phyloP scores from a whole-genome alignment of 2,888 invertebrate genomes.

The Synanthedon tipuliformis region DNA sequence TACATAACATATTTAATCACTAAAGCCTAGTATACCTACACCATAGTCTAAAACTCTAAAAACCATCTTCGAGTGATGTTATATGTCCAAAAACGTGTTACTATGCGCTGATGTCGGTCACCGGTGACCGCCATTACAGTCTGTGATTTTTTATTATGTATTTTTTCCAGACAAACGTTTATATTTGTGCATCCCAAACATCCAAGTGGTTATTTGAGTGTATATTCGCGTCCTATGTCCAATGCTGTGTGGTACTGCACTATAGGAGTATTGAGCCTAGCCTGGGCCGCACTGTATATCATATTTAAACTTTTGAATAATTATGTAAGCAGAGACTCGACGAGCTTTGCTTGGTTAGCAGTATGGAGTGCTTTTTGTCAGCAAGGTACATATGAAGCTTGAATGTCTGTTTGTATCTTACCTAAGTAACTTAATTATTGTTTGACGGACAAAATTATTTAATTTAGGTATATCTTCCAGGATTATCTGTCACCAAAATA shows the following conservation, averaged over 20 bases:
- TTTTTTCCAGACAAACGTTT: conserved; percentile 68
- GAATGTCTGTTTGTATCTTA: no score
- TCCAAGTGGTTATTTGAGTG: conserved; percentile 67
- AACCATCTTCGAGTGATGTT: not conserved
- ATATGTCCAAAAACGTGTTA: no score
- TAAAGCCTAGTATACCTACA: not conserved
- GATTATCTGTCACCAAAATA: conserved; percentile 42
- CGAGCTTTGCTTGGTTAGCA: conserved; percentile 55
- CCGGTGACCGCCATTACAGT: no score
- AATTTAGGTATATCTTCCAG: conserved; percentile 23
- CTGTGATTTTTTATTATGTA: not conserved
- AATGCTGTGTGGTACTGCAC: conserved; percentile 69
- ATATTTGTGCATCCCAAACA: conserved; percentile 77
- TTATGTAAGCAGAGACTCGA: conserved; percentile 28
- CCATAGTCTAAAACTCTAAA: not conserved
- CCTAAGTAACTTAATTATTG: no score
- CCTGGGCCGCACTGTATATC: conserved; percentile 21
- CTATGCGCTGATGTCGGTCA: no score
- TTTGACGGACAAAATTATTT: no score
- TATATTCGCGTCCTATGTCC: conserved; percentile 74
- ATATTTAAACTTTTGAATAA: conserved; percentile 25
- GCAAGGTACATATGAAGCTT: conserved; percentile 43
- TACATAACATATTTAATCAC: not conserved
- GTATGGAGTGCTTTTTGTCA: conserved; percentile 56
- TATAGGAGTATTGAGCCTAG: conserved; percentile 31